phyloP scores from a whole-genome alignment of 2,113 vertebrate genomes.

The Chitala chitala region DNA sequence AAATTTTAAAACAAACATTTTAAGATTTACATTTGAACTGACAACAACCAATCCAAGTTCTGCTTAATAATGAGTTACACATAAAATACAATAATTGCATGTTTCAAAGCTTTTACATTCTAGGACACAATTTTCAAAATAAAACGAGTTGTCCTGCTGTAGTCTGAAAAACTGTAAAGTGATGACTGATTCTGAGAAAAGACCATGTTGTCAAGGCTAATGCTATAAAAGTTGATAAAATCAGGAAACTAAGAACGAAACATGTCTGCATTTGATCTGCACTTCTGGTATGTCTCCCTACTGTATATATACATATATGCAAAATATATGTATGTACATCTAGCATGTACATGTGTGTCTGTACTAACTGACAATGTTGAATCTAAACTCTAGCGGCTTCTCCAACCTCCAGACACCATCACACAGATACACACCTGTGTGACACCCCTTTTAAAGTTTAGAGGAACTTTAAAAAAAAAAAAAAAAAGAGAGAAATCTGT shows the following conservation, averaged over 20 bases:
- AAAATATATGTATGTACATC: too few species aligned
- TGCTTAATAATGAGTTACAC: too few species aligned
- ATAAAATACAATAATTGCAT: too few species aligned
- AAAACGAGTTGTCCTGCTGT: not conserved
- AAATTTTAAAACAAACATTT: not conserved
- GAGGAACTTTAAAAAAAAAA: conserved; percentile 10
- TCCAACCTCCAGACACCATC: not conserved
- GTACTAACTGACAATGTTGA: too few species aligned
- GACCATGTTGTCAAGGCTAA: not conserved
- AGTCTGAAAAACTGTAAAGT: not conserved
- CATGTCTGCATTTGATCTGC: not conserved
- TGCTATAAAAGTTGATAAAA: not conserved
- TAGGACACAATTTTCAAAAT: too few species aligned
- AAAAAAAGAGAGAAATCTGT: not conserved
- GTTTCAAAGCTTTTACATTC: too few species aligned
- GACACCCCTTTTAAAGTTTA: not conserved
- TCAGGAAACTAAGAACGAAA: conserved; percentile 4
- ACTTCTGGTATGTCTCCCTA: not conserved
- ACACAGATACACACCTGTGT: conserved; percentile 7
- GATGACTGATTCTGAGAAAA: not conserved
- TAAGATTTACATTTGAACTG: not conserved
- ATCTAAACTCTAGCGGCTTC: too few species aligned
- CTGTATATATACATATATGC: too few species aligned
- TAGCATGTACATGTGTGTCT: too few species aligned
- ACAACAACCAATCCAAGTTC: too few species aligned